Conservation (phyloP, 2,113 vertebrate genomes). For the Agapornis roseicollis region DNA sequence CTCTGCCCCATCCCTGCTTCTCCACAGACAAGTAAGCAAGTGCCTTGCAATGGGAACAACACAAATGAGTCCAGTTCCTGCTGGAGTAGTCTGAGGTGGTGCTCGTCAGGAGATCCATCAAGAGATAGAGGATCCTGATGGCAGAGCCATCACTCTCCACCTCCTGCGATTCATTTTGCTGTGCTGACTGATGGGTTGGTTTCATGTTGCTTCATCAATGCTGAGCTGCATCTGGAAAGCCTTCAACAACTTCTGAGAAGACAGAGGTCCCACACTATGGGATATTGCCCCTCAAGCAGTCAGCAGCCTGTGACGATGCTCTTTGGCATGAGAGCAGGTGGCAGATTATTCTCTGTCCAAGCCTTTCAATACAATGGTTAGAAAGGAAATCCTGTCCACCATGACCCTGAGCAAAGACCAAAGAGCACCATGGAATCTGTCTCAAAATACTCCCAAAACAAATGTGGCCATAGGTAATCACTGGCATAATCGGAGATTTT, state of each 20-base stretch:
- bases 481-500: rapidly evolving
- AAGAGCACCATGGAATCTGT: rapidly evolving
- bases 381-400: not conserved
- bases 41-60: not conserved
- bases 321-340: not conserved
- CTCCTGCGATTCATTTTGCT: not conserved
- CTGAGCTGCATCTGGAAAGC: not conserved
- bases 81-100: rapidly evolving
- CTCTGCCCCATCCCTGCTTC: not conserved
- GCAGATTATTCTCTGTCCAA: not conserved
- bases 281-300: rapidly evolving
- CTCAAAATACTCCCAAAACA: not conserved
- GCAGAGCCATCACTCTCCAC: not conserved
- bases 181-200: not conserved
- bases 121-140: not conserved
- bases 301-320: not conserved
- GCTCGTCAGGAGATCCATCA: not conserved
- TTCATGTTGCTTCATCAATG: rapidly evolving
- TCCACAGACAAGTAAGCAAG: rapidly evolving
- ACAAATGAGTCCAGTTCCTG: not conserved
- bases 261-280: not conserved
- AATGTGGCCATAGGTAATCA: rapidly evolving
- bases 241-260: not conserved
- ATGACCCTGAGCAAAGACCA: not conserved
- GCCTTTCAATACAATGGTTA: not conserved